Evolutionary conservation across 2,113 vertebrate species (phyloP), one percentile per base, ranked within the genome.

Genomic region (Dicaeum eximium): DNA sequence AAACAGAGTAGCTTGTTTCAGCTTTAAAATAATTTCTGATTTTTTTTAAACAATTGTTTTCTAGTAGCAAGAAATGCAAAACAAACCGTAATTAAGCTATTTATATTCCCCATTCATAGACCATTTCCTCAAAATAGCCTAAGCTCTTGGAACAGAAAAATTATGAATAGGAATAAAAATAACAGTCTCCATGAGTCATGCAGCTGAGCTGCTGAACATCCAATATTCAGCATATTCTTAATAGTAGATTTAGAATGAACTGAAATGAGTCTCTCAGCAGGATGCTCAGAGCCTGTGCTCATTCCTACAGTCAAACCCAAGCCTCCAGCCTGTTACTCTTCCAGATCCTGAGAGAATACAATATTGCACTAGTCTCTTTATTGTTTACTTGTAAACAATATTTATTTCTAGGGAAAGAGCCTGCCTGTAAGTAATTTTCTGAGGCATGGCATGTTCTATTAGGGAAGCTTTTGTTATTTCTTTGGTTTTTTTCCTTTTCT

Each of bases 81-180:
- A 94, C 89, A 96, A 97, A 87, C 56, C 2, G 0, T 84, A 96
- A 96, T 96, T 92, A 94, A 80, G 89, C 94, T 91, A 96, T 96
- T 96, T 97, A 92, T 96, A 81, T 62, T 92, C 77, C 53, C 79
- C 85, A 66, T 97, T 97, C 93, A 93, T 73, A 94, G 31, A 78
- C 72, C 51, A 69, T 96, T 96, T 93, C 81, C 91, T 95, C 88
- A 97, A 95, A 97, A 97, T 96, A 97, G 86, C 85, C 86, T 48
- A 25, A 88, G 77, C 86, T 85, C 84, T 93, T 88, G 84, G 65
- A 88, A 93, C 83, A 89, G 72, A 91, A 94, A 92, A 95, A 96
- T 92, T 93, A 93, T 97, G 95, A 97, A 96, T 89, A 96, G 90
- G 75, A 94, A 93, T 86, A 92, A 95, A 96, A 97, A 97, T 92